Evolutionary conservation across 2,797 vertebrate genomes (phyloP).

Genomic region (Nasua narica): DNA sequence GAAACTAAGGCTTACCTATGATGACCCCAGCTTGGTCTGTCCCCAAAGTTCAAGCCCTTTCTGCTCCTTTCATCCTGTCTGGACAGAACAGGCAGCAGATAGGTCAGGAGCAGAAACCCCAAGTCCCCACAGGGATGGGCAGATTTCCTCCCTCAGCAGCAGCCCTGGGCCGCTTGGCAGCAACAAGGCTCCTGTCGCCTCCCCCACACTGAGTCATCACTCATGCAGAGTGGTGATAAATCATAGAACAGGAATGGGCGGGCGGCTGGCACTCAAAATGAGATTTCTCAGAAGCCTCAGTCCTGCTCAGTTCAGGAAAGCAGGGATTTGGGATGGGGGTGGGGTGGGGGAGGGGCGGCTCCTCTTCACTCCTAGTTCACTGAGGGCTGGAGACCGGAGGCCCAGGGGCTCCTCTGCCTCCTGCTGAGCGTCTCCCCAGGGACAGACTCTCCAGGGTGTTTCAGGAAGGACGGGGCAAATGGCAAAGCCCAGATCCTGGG

Average conservation of each 20-base stretch:
- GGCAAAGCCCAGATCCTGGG: background rate
- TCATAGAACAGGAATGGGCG: background rate
- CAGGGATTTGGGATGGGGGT: background rate
- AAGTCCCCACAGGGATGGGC: background rate
- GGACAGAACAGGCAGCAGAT: background rate
- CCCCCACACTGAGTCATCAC: slow-evolving; percentile 47
- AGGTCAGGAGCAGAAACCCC: background rate
- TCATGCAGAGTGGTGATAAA: background rate
- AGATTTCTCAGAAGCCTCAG: slow-evolving; percentile 45
- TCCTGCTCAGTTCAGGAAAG: background rate
- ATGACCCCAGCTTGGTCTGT: background rate
- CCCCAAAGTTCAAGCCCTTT: background rate
- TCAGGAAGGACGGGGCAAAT: background rate
- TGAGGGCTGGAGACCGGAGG: background rate
- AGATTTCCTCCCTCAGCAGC: background rate
- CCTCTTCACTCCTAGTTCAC: background rate
- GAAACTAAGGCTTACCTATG: background rate
- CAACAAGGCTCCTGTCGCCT: background rate
- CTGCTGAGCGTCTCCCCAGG: background rate
- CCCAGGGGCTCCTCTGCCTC: background rate
- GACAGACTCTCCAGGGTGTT: background rate
- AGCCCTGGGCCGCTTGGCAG: background rate
- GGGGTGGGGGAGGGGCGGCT: background rate
- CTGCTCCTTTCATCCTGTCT: background rate
- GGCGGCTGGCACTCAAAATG: background rate